Base-by-base conservation (phyloP, 2,888 invertebrate genomes). In the Ramazzottius varieornatus region DNA sequence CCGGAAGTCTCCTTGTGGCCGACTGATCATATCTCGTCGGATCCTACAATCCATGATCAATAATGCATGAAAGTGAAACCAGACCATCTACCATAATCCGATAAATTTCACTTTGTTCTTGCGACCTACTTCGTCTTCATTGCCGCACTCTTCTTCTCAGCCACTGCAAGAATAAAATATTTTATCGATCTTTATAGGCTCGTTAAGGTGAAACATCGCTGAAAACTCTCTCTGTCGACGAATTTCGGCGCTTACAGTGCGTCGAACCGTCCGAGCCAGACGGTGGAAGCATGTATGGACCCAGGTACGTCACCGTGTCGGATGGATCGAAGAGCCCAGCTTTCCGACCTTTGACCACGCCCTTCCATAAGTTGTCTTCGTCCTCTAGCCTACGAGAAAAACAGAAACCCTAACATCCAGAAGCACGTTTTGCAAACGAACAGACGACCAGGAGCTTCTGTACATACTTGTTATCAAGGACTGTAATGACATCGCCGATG, bases 1-100 rank as follows among this genome's bases (percentile, higher is more conserved):
- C 72, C 92, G 88, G 32, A 96, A 83, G 75, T 96, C 94, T 46
- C 91, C 92, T 75, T 94, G 92, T 0, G 98, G 96, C 67, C 87
- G 85, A 64, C 93, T 92, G 72, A 96, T 98, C 92, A 93, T 90
- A 74, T 86, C 87, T 8, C 88, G 84, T 67, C 86, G 82, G 66
- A 91, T 80, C 70, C 84, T 40, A 54, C 4, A 54, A 40, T 20
- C 13, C 40, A 40, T 40, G 8, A 40, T 8, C 54, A 54, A 54
- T 16, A 54, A 54, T 16, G 29, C 4, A 40, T 40, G 40, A 40
- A n/a, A n/a, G n/a, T n/a, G n/a, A n/a, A n/a, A n/a, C n/a, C n/a
- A n/a, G n/a, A n/a, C n/a, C n/a, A n/a, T n/a, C n/a, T n/a, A n/a
- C n/a, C n/a, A n/a, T n/a, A n/a, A n/a, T n/a, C n/a, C n/a, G n/a